phyloP scores from a whole-genome alignment of 1,140 invertebrate genomes.

The Macrostomum lignano region DNA sequence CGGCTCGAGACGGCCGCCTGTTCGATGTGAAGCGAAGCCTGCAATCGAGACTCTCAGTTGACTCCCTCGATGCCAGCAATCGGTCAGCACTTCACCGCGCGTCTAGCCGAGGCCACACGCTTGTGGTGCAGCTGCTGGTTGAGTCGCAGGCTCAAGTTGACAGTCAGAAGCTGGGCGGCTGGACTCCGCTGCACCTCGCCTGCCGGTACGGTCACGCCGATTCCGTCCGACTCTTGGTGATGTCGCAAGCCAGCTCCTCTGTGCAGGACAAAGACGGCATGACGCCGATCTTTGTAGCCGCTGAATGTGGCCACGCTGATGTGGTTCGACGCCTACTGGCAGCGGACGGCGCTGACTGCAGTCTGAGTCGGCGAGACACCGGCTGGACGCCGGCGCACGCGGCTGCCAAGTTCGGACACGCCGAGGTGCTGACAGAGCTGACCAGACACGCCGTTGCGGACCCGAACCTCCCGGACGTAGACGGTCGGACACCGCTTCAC shows the following conservation, averaged over 20 bases:
- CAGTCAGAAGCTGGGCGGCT: slow-evolving; percentile 4
- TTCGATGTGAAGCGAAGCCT: no score
- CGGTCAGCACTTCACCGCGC: no score
- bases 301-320: no score
- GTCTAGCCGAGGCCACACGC: slow-evolving; percentile 5
- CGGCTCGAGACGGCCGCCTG: no score
- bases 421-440: slow-evolving; percentile 3
- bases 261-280: slow-evolving; percentile 6
- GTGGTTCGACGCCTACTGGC: slow-evolving; percentile 2
- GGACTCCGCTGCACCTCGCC: slow-evolving; percentile 8
- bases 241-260: slow-evolving; percentile 4
- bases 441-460: not conserved
- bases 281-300: slow-evolving; percentile 7
- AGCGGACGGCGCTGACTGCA: not conserved
- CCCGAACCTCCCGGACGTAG: slow-evolving; percentile 4
- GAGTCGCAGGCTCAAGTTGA: slow-evolving; percentile 5
- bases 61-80: no score
- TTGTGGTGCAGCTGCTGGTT: slow-evolving; percentile 6
- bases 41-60: no score
- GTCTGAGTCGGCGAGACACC: slow-evolving; percentile 6
- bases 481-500: slow-evolving; percentile 8
- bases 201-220: slow-evolving; percentile 7
- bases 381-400: slow-evolving; percentile 8
- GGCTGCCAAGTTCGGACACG: slow-evolving; percentile 7
- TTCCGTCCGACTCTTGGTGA: slow-evolving; percentile 5